Base-by-base conservation (phyloP, 2,888 invertebrate genomes). In the Lathronympha strigana region DNA sequence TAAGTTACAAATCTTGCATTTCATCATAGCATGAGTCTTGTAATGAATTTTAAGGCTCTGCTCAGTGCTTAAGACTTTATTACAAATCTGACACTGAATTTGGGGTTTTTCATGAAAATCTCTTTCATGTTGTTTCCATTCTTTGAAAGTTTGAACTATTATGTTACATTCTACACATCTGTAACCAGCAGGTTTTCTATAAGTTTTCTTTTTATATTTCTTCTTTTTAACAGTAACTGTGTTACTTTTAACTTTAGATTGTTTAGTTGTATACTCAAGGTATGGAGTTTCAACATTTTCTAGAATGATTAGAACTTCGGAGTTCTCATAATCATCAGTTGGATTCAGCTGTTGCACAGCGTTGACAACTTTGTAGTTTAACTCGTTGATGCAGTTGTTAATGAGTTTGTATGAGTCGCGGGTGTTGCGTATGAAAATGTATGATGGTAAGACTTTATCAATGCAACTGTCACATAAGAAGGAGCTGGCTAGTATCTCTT, bases 281-380 rank as follows among this genome's bases (percentile, higher is more conserved):
- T 61, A 49, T n/a, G 47, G 47, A n/a, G 53, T 36, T 2, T 66
- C 69, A 38, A 81, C 77, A 69, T 76, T 75, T 68, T 83, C 84
- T n/a, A 84, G 67, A 0, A 84, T 77, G 17, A 85, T 81, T 72
- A 83, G 76, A 13, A 84, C 74, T 21, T 84, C 83, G 0, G 82
- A 73, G 61, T 78, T 74, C 0, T 75, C 69, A 25, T 73, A 78
- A 1, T 71, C 57, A 0, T 31, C 4, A 0, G 63, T 45, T 1
- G 70, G 60, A n/a, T 73, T 66, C 1, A 84, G 62, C 55, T 82
- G 79, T 15, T 76, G 67, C 0, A 70, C 68, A 1, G 84, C 66
- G 36, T 83, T 79, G 2, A 73, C 66, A 0, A 79, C 77, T 76
- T 82, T 84, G 1, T 77, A 79, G n/a, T 80, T 68, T 0, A 85